Evolutionary conservation across 2,113 vertebrate species (phyloP), one percentile per base, ranked within the genome.

Genomic region (Pica pica): DNA sequence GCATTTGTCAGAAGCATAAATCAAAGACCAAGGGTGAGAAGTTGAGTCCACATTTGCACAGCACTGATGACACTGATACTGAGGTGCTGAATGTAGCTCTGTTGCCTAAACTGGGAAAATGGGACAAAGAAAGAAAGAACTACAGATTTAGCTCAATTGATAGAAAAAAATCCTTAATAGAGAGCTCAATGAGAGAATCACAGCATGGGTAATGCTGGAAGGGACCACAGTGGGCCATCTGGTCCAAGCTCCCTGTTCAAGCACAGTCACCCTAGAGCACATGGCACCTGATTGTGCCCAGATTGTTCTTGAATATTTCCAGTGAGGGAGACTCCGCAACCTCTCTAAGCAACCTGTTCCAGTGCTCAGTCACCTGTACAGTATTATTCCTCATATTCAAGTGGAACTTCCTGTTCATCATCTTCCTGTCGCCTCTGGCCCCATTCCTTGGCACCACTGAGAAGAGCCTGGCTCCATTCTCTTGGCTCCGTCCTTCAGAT

Each of bases 241-340:
- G 6, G 16, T 75, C 28, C 46, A 67, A 52, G 7, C 13, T 67
- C 19, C 24, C 19, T n/a, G 9, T 16, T 52, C 60, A 30, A 39
- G 16, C 5, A 46, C 16, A 39, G 8, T n/a, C 18, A n/a, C 2
- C 11, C 23, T 4, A n/a, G 8, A 28, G 7, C 9, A 17, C 16
- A 28, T 11, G 37, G 27, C 33, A 57, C 8, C 0, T 0, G 10
- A 24, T 37, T 59, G 12, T 65, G 15, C 19, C 52, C 33, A 24
- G 31, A 33, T 19, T 4, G 10, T 52, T 74, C 33, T 52, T 28
- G 10, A 82, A 30, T 59, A 46, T 30, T 19, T 39, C 19, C 37
- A 59, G 7, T 17, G 28, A 39, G 44, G 23, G 28, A 67, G 6
- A 21, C 9, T 30, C 10, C 37, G 52, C 13, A 44, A 1, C 10